A percentile compares a stretch with the other conserved stretches of the same genome.
These are phyloP conservation scores for Diplazon laetatorius DNA, from an alignment of 2,888 invertebrate species.

Conservation along the genomic window DNA sequence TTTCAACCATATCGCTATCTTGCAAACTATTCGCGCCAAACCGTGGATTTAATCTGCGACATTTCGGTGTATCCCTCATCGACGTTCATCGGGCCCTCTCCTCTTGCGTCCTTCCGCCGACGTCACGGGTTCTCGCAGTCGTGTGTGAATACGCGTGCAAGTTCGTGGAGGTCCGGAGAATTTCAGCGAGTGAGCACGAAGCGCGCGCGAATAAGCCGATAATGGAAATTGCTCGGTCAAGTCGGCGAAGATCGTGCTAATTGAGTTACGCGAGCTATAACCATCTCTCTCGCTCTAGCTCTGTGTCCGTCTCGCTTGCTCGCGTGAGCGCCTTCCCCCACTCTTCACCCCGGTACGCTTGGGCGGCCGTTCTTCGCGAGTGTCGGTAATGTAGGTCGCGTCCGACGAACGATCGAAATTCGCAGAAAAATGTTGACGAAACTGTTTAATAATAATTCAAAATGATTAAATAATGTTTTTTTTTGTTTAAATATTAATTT, in stretches of 20 bases:
- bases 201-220: conserved; percentile 66
- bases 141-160: conserved; percentile 28
- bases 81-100: neutral
- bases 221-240: conserved; percentile 69
- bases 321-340: too few relatives aligned
- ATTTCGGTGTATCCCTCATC: conserved; percentile 29
- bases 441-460: too few relatives aligned
- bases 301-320: too few relatives aligned
- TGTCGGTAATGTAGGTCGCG: conserved; percentile 19
- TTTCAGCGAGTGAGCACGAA: conserved; percentile 27
- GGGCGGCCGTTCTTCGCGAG: neutral
- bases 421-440: too few relatives aligned
- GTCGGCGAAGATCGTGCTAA: conserved; percentile 64
- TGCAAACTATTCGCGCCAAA: conserved; percentile 3
- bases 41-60: conserved; percentile 44
- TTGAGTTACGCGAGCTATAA: conserved; percentile 63
- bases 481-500: too few relatives aligned
- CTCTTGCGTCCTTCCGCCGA: too few relatives aligned
- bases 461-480: too few relatives aligned
- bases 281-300: neutral
- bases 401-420: too few relatives aligned
- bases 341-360: neutral
- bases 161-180: conserved; percentile 1
- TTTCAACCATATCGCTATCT: neutral
- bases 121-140: neutral